Conservation (phyloP, 1,140 invertebrate species). For the Catajapyx aquilonaris region DNA sequence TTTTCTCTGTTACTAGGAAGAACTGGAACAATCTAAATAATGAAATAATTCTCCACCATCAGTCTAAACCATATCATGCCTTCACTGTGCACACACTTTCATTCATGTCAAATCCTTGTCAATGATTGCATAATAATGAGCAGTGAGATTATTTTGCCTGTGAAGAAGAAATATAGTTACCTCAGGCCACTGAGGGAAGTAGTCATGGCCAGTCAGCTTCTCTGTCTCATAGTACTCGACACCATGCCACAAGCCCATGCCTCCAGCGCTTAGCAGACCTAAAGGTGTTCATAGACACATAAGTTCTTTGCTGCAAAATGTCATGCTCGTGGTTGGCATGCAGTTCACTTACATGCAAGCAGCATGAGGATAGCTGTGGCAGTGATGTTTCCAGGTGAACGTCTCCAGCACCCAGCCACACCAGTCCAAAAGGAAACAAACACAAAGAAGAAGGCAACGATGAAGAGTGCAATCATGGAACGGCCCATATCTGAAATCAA, state of each 20-base stretch:
- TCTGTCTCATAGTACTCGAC: constrained; percentile 90
- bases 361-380: constrained; percentile 81
- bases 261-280: constrained; percentile 72
- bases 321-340: neutral
- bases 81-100: no score
- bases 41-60: no score
- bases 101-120: no score
- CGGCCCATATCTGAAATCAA: constrained; percentile 61
- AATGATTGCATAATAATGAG: no score
- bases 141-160: no score
- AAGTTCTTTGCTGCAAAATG: neutral
- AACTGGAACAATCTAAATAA: no score
- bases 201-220: constrained; percentile 72
- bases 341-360: constrained; percentile 48
- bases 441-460: constrained; percentile 67
- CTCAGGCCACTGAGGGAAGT: constrained; percentile 75
- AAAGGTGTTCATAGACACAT: constrained; percentile 13
- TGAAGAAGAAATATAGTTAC: no score
- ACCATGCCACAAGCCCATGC: constrained; percentile 86
- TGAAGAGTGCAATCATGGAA: constrained; percentile 76
- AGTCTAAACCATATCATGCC: no score
- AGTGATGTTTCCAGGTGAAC: constrained; percentile 77
- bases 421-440: constrained; percentile 87
- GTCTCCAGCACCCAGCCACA: constrained; percentile 74
- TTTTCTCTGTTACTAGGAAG: no score